Conservation (phyloP, 2,113 vertebrate genomes). For the Pterophyllum scalare region DNA sequence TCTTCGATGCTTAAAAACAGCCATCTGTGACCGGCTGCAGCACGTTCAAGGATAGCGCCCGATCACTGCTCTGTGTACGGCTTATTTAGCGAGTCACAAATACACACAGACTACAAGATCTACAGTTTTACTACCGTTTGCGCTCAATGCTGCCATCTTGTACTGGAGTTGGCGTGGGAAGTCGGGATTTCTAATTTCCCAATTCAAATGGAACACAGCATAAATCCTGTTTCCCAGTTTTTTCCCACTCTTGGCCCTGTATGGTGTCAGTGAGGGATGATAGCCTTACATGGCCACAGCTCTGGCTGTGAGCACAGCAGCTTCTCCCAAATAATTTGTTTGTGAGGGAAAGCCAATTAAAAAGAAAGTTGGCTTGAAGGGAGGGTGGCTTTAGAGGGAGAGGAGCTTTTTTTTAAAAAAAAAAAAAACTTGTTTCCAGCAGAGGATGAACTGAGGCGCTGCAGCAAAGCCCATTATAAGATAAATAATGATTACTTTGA, state of each 20-base stretch:
- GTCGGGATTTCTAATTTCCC: too few species aligned
- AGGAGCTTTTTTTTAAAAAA: not conserved
- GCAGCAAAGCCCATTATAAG: rapidly evolving
- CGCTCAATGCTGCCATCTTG: not conserved
- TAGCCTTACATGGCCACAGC: too few species aligned
- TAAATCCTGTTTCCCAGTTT: too few species aligned
- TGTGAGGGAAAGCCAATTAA: not conserved
- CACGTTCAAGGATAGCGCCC: not conserved
- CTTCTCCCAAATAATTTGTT: not conserved
- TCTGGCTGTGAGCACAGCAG: too few species aligned
- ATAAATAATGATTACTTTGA: not conserved
- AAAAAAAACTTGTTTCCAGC: not conserved
- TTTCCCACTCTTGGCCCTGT: too few species aligned
- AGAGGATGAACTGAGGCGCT: not conserved
- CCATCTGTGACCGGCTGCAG: too few species aligned
- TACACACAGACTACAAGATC: not conserved
- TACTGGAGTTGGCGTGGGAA: not conserved
- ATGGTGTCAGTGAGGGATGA: too few species aligned
- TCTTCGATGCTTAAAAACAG: too few species aligned
- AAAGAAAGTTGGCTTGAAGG: not conserved
- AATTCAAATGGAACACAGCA: too few species aligned
- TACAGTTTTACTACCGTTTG: not conserved
- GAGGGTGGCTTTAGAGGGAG: not conserved
- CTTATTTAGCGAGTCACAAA: not conserved
- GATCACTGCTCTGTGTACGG: not conserved